Base-by-base conservation (phyloP, 2,888 invertebrate genomes). In the Aquatica leii region DNA sequence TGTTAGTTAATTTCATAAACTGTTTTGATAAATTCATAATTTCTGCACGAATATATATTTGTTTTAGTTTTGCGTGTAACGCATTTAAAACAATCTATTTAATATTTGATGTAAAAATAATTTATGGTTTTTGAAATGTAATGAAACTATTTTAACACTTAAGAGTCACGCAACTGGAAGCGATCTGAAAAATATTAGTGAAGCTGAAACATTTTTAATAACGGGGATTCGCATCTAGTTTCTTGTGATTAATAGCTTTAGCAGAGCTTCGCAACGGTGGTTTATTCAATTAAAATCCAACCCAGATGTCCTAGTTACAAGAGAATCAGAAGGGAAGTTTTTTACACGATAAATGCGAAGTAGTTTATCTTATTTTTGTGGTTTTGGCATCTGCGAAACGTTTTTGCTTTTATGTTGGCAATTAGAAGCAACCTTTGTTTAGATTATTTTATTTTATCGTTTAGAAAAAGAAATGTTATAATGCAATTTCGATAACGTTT, bases 201-300 rank as follows among this genome's bases (percentile, higher is more conserved):
- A 52, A 66, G 58, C 52, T 59, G 60, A 65, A 56, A 62, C 66
- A 56, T 63, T 67, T 68, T 71, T 67, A 69, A 69, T 71, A 65
- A 65, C 70, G 63, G 62, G 59, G 48, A 65, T 63, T 67, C 65
- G 55, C 67, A 63, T 69, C 65, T 62, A 53, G 63, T 57, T 57
- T 59, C 37, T 49, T 35, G 58, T 68, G 71, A 71, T 71, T 71
- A 71, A 71, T 69, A 65, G 66, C 62, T 61, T 55, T 43, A 62
- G 59, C 65, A 51, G 60, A 59, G 62, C 62, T 62, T 56, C 67
- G 69, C 62, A 57, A 60, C 62, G 60, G 67, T 62, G 65, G 68
- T 56, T 68, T 68, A 68, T 70, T 71, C 68, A 69, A 71, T 69
- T 71, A 68, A 71, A 70, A 70, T 66, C 68, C 64, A 62, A 57